phyloP scores from a whole-genome alignment of 1,140 invertebrate species.

The Drosophila miranda region DNA sequence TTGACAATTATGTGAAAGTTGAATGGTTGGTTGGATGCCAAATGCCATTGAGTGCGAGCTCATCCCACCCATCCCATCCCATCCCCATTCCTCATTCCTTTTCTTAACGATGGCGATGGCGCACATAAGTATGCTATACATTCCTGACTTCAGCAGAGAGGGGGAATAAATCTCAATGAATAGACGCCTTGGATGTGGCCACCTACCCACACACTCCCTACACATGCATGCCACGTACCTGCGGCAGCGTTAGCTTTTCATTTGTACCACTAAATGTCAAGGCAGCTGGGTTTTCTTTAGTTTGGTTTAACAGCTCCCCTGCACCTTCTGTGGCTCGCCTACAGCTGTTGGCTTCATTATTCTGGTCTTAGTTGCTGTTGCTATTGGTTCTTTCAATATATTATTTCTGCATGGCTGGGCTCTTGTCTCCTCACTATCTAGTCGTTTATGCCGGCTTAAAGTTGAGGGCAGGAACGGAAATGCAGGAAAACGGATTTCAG shows the following conservation, averaged over 20 bases:
- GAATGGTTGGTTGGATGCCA: constrained; percentile 34
- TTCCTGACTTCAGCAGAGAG: constrained; percentile 1
- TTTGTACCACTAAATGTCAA: constrained; percentile 66
- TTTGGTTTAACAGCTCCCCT: not conserved
- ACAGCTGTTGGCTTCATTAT: constrained; percentile 45
- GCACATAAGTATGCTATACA: constrained; percentile 66
- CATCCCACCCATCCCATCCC: constrained; percentile 5
- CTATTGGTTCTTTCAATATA: constrained; percentile 36
- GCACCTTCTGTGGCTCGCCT: constrained; percentile 48
- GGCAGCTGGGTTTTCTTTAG: constrained; percentile 40
- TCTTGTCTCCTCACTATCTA: constrained; percentile 32
- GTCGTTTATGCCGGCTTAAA: constrained; percentile 37
- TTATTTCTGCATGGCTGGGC: constrained; percentile 64
- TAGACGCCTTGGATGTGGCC: constrained; percentile 25
- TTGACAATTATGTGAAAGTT: constrained; percentile 63
- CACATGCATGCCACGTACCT: constrained; percentile 14
- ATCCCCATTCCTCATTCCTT: constrained; percentile 2
- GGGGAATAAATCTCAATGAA: not conserved
- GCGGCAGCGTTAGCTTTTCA: constrained; percentile 40
- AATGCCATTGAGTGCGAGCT: constrained; percentile 31
- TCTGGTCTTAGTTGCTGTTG: constrained; percentile 32
- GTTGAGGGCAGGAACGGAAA: constrained; percentile 4
- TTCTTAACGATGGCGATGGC: constrained; percentile 38
- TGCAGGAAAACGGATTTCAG: constrained; percentile 32
- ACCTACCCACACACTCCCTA: not conserved